Evolutionary conservation across 2,797 vertebrate genomes (phyloP), one percentile per base, ranked within the genome.

Genomic region (Clarias fuscus): DNA sequence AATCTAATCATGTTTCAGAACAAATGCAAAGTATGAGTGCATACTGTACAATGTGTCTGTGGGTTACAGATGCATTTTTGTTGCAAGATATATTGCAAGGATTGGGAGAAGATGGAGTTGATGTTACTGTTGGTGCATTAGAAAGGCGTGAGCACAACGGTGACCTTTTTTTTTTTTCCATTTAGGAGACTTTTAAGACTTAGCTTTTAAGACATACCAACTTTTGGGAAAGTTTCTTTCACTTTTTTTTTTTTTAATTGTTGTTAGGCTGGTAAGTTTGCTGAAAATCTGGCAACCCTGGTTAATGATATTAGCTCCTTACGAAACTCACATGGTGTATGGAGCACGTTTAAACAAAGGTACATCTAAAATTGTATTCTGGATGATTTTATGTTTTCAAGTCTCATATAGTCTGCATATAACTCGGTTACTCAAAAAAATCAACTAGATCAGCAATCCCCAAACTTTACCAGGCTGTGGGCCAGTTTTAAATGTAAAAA

Each of bases 241-340:
- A 0, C 40, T 43, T 43, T 13, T 13, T 48, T 0, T 4, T 1
- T 14, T 68, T 13, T 53, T 7, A 43, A 43, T 43, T 43, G 2
- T 24, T 2, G 8, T 71, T 22, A 18, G 2, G 33, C 17, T 37
- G 67, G 17, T 18, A 70, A 37, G 22, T 40, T 72, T 72, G 20
- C 18, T n/a, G 53, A 33, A 77, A 53, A 77, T 8, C 75, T 77
- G 75, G 53, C 75, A 77, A 77, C 75, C 27, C 48, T 58, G 27
- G 27, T 77, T 20, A 76, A 58, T 27, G 24, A n/a, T 75, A 15
- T 53, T 48, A n/a, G 11, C 43, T 14, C 2, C 27, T 75, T 7
- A 1, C 24, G 48, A 53, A 75, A n/a, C 22, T 30, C 8, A 33
- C 56, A 7, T 77, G 5, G 48, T 58, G 11, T 73, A 53, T 53